Evolutionary conservation across 2,113 vertebrate species (phyloP), one percentile per base, ranked within the genome.

Genomic region (Muscicapa adusta): DNA sequence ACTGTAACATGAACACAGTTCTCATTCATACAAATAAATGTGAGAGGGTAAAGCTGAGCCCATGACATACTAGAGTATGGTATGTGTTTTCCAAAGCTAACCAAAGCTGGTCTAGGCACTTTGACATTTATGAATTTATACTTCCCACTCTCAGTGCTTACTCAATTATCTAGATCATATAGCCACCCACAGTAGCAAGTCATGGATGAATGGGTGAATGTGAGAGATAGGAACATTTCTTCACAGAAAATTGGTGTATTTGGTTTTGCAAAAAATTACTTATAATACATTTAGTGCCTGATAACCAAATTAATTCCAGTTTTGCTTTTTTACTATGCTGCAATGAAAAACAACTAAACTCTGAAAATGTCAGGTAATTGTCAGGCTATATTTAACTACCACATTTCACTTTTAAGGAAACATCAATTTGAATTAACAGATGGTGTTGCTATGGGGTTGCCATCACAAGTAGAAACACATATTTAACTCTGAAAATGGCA

Each of bases 321-420:
- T 85, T 72, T 66, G 5, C 42, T 58, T 88, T 96, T 84, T 86
- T 42, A 85, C 51, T 89, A 75, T 4, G 28, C 16, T n/a, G 61
- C 72, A 62, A 60, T 62, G 23, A 84, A 88, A 83, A 83, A 56
- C 50, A 92, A 31, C 40, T 60, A 58, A 92, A 72, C 42, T 56
- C 75, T n/a, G 65, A 73, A 95, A 94, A 68, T 47, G 29, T 78
- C 81, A 95, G 71, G 74, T 96, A 92, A 91, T 58, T 76, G 28
- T 88, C 74, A 91, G 73, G 71, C 77, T 96, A 65, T 78, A 91
- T 96, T 91, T 97, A 93, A 71, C 43, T 47, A 79, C 51, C 66
- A 85, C 0, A 0, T 84, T 83, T 79, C 56, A 83, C 75, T 92
- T 81, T 23, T 4, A 40, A 95, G 65, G 66, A 96, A 94, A 88